Evolutionary conservation across 1,140 invertebrate species (phyloP).

Genomic region (Sminthurides bifidus): DNA sequence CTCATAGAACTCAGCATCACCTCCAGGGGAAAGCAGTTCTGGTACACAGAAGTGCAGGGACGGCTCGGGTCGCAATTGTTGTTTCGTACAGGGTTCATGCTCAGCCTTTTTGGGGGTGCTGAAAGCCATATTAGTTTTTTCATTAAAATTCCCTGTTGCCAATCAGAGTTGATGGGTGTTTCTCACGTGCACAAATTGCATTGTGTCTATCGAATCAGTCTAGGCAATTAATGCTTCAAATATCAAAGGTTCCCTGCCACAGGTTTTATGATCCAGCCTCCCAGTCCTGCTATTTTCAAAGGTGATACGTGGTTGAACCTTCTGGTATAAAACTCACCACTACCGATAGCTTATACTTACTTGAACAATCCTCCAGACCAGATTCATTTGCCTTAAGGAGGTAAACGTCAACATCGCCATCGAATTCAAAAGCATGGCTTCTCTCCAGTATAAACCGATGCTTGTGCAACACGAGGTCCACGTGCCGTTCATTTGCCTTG

Average conservation of each 20-base stretch:
- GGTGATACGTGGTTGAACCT: background rate
- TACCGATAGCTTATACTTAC: background rate
- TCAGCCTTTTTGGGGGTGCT: constrained; percentile 2
- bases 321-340: background rate
- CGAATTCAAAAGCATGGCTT: constrained; percentile 3
- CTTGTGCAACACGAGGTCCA: background rate
- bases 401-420: background rate
- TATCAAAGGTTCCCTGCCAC: too few species aligned
- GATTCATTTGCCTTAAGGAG: background rate
- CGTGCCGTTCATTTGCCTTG: background rate
- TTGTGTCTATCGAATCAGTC: background rate
- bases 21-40: constrained; percentile 2
- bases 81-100: background rate
- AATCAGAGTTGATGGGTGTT: background rate
- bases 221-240: background rate
- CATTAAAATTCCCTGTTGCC: background rate
- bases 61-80: background rate
- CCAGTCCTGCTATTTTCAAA: too few species aligned
- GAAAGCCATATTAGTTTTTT: background rate
- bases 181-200: background rate
- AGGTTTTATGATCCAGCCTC: too few species aligned
- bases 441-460: background rate
- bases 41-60: constrained; percentile 1
- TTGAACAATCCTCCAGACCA: background rate
- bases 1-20: background rate